Evolutionary conservation across 2,888 invertebrate species (phyloP).

Genomic region (Polia nebulosa): DNA sequence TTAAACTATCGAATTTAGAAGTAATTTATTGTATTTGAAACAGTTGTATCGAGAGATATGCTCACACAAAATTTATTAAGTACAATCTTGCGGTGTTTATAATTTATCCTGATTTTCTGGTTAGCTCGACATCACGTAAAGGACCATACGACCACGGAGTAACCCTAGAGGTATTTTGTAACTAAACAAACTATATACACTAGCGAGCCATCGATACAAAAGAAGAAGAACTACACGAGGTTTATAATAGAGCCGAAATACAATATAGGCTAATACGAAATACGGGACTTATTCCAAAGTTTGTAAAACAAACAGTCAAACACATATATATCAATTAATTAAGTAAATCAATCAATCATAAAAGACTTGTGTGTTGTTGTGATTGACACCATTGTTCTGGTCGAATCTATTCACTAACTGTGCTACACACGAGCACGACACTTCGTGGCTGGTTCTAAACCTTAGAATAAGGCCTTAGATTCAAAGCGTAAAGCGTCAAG

Average conservation of each 20-base stretch:
- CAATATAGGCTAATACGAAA: background rate
- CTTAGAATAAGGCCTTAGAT: too few species aligned
- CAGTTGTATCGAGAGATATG: too few species aligned
- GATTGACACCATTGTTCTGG: conserved; percentile 14
- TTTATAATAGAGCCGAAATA: background rate
- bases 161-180: background rate
- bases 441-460: background rate
- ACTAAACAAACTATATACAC: background rate
- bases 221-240: background rate
- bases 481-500: too few species aligned
- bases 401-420: conserved; percentile 1
- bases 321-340: background rate
- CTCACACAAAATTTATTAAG: too few species aligned
- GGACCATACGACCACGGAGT: background rate
- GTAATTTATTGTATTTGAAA: too few species aligned
- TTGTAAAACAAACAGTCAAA: background rate
- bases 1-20: too few species aligned
- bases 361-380: background rate
- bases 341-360: background rate
- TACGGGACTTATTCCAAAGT: background rate
- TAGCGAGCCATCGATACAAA: background rate
- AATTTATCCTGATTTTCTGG: too few species aligned
- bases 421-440: background rate
- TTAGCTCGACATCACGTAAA: background rate
- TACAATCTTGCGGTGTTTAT: too few species aligned